Evolutionary conservation across 64 coral and sea anemone genomes (phyloP).

Genomic region (Montipora capricornis): DNA sequence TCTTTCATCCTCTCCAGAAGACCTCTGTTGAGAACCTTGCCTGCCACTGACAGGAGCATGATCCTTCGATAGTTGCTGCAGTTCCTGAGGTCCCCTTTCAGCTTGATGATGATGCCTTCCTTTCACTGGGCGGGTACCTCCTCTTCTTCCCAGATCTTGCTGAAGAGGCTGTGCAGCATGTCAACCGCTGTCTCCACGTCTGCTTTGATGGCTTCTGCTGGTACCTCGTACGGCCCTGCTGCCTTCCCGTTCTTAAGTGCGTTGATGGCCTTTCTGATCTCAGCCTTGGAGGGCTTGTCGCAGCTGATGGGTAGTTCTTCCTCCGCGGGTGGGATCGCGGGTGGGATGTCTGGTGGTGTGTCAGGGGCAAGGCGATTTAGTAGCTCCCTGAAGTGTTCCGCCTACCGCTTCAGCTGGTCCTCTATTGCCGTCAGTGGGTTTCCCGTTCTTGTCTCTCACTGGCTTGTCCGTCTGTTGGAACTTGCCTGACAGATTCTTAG

Average conservation of each 20-base stretch:
- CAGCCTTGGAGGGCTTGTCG: neutral
- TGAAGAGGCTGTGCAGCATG: neutral
- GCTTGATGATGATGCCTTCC: slow-evolving; percentile 6
- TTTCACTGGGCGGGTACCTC: neutral
- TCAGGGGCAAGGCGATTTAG: no score
- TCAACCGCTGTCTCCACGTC: neutral
- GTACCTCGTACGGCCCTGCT: no score
- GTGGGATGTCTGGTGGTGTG: no score
- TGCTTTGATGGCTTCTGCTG: slow-evolving; percentile 2
- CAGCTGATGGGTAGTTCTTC: neutral
- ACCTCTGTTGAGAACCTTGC: slow-evolving; percentile 15
- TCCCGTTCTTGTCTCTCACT: neutral
- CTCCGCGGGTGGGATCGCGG: no score
- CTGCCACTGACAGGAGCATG: neutral
- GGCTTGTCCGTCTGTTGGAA: neutral
- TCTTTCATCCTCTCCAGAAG: neutral
- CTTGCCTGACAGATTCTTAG: neutral
- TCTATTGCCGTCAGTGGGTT: no score
- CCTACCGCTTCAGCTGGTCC: no score
- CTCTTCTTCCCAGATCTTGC: no score
- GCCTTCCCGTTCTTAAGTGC: slow-evolving; percentile 43
- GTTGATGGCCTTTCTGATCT: neutral
- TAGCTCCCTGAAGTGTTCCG: no score
- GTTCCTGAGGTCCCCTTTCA: slow-evolving; percentile 1
- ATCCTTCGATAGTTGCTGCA: slow-evolving; percentile 19